Evolutionary conservation across 37 sponge, comb jelly and placozoan species (phyloP).

Genomic region (Halichondria panicea): DNA sequence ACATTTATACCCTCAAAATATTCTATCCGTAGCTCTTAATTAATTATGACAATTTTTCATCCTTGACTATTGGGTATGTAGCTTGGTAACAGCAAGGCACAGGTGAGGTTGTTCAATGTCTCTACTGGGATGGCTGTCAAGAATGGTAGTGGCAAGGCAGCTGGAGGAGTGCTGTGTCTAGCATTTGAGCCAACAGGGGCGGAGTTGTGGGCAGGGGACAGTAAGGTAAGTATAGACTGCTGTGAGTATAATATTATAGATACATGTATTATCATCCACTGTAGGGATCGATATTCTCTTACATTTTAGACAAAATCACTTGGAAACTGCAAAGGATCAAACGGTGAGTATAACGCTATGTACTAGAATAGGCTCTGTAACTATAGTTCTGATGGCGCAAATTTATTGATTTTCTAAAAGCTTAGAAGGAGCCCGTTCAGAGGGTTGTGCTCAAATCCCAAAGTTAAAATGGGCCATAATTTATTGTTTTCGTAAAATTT

Average conservation of each 20-base stretch:
- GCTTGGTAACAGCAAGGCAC: constrained; percentile 82
- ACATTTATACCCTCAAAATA: too few relatives aligned
- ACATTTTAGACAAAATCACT: constrained; percentile 57
- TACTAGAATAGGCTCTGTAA: too few relatives aligned
- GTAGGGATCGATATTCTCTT: constrained; percentile 80
- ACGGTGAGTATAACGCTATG: too few relatives aligned
- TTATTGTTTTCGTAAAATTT: too few relatives aligned
- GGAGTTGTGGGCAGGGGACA: constrained; percentile 81
- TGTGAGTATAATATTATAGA: background rate
- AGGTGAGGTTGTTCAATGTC: constrained; percentile 82
- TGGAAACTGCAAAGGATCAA: constrained; percentile 74
- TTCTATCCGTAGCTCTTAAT: too few relatives aligned
- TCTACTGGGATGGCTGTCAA: constrained; percentile 86
- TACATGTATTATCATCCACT: background rate
- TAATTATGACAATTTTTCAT: too few relatives aligned
- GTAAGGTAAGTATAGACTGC: constrained; percentile 47
- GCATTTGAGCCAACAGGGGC: constrained; percentile 76
- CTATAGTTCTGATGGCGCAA: too few relatives aligned
- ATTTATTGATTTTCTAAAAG: too few relatives aligned
- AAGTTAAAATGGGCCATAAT: too few relatives aligned
- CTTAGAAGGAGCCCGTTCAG: too few relatives aligned
- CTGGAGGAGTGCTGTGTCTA: constrained; percentile 65
- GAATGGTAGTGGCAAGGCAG: constrained; percentile 79
- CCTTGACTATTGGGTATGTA: too few relatives aligned
- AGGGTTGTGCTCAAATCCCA: too few relatives aligned